Evolutionary conservation across 2,888 invertebrate species (phyloP), one percentile per base, ranked within the genome.

Genomic region (Apomyelois bistriatella): DNA sequence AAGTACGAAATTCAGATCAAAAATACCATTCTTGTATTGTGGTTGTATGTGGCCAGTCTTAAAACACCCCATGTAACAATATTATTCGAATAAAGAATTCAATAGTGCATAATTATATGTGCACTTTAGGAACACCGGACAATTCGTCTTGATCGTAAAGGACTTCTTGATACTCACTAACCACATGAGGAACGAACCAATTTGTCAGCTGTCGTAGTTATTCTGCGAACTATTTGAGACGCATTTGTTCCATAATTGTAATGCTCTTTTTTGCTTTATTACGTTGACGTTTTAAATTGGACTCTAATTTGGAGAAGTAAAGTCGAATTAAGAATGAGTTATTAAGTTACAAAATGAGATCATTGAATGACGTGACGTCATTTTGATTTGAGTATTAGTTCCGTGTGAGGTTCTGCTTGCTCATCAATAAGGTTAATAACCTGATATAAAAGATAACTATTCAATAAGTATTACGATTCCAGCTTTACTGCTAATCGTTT

Each of bases 211-310:
- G 60, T 62, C 59, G 50, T 65, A 57, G 63, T 68, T 68, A 70
- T 73, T 76, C 72, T 65, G 60, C 68, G 73, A 76, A 56, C 66
- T 68, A 68, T 74, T 74, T 71, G 67, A 70, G 60, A 53, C 65
- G 58, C 68, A 70, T 71, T 74, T 66, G 68, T 72, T 70, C 68
- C 52, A 43, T 62, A 61, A 62, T 46, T 38, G 5, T 59, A 52
- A 49, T 32, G 41, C 42, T 63, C 60, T 37, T 61, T 53, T 57
- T 48, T 58, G 56, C 52, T 50, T 16, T 32, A 32, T 10, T n/a
- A 32, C 32, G 16, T n/a, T 50, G 32, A 50, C 10, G 17, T 40
- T 32, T 28, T 15, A 41, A 51, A 32, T 28, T 38, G 16, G 15
- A 48, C 28, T 38, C 38, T 38, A 28, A 38, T 49, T 40, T 49